A percentile compares a stretch with the other conserved stretches of the same genome.
These are phyloP conservation scores for Ceratina japonica DNA, from an alignment of 1,140 invertebrate species.

Conservation along the genomic window DNA sequence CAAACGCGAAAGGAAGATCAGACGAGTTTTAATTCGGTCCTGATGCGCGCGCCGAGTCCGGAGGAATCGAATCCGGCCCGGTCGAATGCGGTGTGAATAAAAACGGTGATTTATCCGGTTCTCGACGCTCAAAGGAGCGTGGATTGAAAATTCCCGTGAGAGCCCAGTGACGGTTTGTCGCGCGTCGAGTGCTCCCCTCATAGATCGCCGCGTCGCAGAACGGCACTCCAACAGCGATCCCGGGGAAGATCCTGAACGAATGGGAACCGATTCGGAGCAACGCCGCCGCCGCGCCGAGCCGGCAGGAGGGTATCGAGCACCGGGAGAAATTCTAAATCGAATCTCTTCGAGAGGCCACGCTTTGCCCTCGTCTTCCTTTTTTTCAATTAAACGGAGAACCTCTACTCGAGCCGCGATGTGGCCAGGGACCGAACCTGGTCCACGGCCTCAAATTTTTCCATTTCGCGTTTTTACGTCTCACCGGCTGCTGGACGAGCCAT, in stretches of 20 bases:
- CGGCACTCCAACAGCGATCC: not conserved
- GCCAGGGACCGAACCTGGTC: not conserved
- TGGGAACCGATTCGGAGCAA: slow-evolving; percentile 18
- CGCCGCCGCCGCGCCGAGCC: too few relatives aligned
- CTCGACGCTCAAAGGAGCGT: slow-evolving; percentile 19
- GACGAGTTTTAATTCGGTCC: not conserved
- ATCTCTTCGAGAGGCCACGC: slow-evolving; percentile 20
- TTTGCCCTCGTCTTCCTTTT: slow-evolving; percentile 10
- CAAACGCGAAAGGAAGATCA: not conserved
- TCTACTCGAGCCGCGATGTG: slow-evolving; percentile 3
- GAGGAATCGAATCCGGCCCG: slow-evolving; percentile 13
- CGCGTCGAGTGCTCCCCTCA: slow-evolving; percentile 26
- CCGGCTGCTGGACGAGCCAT: slow-evolving; percentile 53
- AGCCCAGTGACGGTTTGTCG: slow-evolving; percentile 34
- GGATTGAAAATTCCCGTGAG: slow-evolving; percentile 44
- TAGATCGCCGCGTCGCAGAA: slow-evolving; percentile 2
- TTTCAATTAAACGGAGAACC: slow-evolving; percentile 63
- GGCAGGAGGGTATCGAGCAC: slow-evolving; percentile 4
- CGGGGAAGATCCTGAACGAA: slow-evolving; percentile 1
- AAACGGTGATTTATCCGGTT: slow-evolving; percentile 55
- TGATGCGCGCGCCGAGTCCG: not conserved
- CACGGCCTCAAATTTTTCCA: slow-evolving; percentile 56
- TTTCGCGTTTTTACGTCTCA: slow-evolving; percentile 62
- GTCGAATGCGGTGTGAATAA: slow-evolving; percentile 32
- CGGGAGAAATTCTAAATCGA: slow-evolving; percentile 42